Conservation (phyloP, 2,797 vertebrate species). For the Distichodus sexfasciatus region DNA sequence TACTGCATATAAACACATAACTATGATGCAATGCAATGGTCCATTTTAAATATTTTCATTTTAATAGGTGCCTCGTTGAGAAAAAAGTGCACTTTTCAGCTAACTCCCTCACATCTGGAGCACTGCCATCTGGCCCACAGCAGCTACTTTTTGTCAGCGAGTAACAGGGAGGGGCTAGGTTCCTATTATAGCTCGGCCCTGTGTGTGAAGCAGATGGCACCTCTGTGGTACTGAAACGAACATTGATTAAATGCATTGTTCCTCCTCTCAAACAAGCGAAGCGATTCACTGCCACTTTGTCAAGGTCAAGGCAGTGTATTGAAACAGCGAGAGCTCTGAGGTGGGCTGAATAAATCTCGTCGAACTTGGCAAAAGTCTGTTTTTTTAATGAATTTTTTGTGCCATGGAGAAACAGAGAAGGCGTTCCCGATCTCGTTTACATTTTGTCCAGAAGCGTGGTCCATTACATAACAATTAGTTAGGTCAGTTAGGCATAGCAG, state of each 20-base stretch:
- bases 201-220: conserved; percentile 30
- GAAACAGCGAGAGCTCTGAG: neutral
- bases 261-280: neutral
- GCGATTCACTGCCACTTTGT: conserved; percentile 1
- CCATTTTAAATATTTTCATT: no score
- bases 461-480: neutral
- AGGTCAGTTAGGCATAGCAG: no score
- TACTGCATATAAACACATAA: no score
- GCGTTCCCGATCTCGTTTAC: no score
- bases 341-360: neutral
- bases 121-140: conserved; percentile 35
- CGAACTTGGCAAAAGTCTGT: neutral
- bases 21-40: no score
- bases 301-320: neutral
- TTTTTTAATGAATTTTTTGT: neutral
- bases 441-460: neutral
- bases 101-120: conserved; percentile 27
- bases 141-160: neutral
- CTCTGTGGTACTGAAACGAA: conserved; percentile 7
- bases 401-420: neutral
- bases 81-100: conserved; percentile 3
- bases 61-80: no score
- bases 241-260: conserved; percentile 3
- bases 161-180: conserved; percentile 1
- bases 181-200: conserved; percentile 19